Base-by-base conservation (phyloP, 2,113 vertebrate genomes). In the Pterocles orientalis region DNA sequence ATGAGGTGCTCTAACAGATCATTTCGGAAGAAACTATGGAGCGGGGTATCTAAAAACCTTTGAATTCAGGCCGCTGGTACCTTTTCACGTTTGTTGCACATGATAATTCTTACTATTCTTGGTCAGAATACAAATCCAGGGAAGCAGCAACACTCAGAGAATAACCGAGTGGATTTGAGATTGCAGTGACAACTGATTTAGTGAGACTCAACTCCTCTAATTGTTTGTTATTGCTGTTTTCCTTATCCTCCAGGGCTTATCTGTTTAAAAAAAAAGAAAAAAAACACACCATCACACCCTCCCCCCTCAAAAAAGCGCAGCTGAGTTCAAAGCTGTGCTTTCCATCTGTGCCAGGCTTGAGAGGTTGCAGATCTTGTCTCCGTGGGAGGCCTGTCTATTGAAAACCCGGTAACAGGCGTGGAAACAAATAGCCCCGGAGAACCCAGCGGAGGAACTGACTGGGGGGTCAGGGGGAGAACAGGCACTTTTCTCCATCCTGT, bases 321-420 rank as follows among this genome's bases (percentile, higher is more conserved):
- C n/a, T 70, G 36, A 5, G 85, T 87, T 94, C 86, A 85, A 50
- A 90, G 81, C 92, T 68, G 31, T 20, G 70, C 58, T 47, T 78
- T 41, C 86, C 79, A 77, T 95, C 90, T 96, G 73, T 54, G 92
- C 36, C 2, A 51, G 75, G 66, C 77, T 86, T 88, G 90, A 93
- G 86, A 77, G 75, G 82, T 61, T 92, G 90, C 89, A 92, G 82
- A 92, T 88, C 77, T 31, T 12, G 64, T 78, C 97, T 94, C 92
- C 2, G 88, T 93, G 96, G 95, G 97, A 97, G 94, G 95, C 94
- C 95, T 34, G 90, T 84, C 78, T 90, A 29, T 84, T 91, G 84
- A 88, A 50, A 80, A 80, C n/a, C 54, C 18, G 0, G 48, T 45
- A 91, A 91, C 14, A 43, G 69, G 78, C 85, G 81, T 47, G 73